Conservation (phyloP, 2,888 invertebrate genomes). For the Drosophila nr. fundita region DNA sequence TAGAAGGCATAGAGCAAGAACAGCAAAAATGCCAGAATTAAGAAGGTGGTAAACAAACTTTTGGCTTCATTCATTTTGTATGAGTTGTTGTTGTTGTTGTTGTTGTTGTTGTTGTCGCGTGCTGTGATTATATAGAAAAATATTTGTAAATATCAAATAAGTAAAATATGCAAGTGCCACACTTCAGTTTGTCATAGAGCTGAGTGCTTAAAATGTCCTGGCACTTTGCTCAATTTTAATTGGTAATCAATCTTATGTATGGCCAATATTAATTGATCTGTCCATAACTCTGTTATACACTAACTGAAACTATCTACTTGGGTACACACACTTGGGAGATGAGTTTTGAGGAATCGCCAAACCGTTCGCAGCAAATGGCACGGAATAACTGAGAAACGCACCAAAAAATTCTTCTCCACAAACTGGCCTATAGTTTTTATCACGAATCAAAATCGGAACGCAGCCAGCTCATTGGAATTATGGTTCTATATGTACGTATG, state of each 20-base stretch:
- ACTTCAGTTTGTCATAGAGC: not conserved
- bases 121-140: conserved; percentile 42
- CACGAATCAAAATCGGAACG: conserved; percentile 56
- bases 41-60: conserved; percentile 89
- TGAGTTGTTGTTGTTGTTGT: conserved; percentile 53
- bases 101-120: conserved; percentile 45
- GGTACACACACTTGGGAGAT: conserved; percentile 47
- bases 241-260: not conserved
- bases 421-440: conserved; percentile 55
- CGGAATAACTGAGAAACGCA: conserved; percentile 82
- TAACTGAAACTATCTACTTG: not conserved
- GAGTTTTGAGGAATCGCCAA: conserved; percentile 58
- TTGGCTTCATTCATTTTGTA: conserved; percentile 87
- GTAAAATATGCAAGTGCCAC: not conserved
- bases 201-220: not conserved
- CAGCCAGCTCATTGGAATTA: conserved; percentile 67
- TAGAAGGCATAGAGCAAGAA: conserved; percentile 90
- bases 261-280: not conserved
- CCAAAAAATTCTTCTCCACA: conserved; percentile 80
- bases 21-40: conserved; percentile 89
- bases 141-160: conserved; percentile 26
- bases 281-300: not conserved
- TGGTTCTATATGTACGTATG: conserved; percentile 39
- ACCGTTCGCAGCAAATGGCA: conserved; percentile 84
- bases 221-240: not conserved